Conservation (phyloP, 2,113 vertebrate genomes). For the Hippotragus niger region DNA sequence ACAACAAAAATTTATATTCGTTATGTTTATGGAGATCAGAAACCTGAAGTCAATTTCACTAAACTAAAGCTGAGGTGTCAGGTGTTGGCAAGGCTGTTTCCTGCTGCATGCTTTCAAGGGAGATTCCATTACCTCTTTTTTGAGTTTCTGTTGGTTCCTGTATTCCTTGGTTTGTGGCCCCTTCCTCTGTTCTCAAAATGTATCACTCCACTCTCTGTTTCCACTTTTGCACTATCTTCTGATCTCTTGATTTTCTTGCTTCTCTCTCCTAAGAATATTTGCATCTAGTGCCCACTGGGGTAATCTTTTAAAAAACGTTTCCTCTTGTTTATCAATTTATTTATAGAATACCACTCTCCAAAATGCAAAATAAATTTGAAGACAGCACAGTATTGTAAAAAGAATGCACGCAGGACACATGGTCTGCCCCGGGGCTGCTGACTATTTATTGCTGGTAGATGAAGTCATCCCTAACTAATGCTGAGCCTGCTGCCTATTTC, state of each 20-base stretch:
- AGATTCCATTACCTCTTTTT: background rate
- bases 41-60: background rate
- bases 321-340: background rate
- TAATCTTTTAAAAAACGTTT: background rate
- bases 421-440: background rate
- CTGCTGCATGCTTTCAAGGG: background rate
- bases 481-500: background rate
- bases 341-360: background rate
- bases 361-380: background rate
- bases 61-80: background rate
- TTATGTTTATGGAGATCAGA: background rate
- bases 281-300: too few relatives aligned
- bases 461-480: background rate
- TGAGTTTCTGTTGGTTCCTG: background rate
- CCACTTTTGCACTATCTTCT: background rate
- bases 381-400: background rate
- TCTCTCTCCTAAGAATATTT: background rate
- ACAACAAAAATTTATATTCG: background rate
- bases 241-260: background rate
- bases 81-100: rapidly evolving
- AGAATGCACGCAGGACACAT: background rate
- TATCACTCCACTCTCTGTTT: background rate
- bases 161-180: background rate
- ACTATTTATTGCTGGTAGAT: background rate
- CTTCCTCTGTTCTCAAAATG: background rate